Percentiles rank a stretch among this genome's conserved stretches.
Evolutionary conservation across 2,888 invertebrate species (phyloP).

Genomic region (Yponomeuta evonymella): DNA sequence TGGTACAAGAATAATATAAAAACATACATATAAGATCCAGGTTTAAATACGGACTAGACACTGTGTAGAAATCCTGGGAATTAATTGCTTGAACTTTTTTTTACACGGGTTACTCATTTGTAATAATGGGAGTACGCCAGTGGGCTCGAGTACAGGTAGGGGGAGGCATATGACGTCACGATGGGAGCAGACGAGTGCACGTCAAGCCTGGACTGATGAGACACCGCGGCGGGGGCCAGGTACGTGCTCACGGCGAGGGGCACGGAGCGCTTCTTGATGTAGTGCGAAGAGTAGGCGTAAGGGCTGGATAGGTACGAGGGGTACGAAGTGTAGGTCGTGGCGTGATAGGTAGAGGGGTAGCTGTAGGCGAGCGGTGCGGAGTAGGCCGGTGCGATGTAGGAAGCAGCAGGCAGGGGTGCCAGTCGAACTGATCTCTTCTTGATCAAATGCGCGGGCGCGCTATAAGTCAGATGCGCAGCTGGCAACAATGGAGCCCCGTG

Average conservation of each 20-base stretch:
- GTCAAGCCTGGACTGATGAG: conserved; percentile 43
- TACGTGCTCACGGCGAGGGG: conserved; percentile 32
- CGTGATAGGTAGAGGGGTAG: conserved; percentile 31
- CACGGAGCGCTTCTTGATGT: conserved; percentile 51
- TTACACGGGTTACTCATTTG: background rate
- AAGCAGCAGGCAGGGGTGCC: conserved; percentile 25
- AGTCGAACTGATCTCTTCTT: conserved; percentile 44
- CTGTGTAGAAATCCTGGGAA: background rate
- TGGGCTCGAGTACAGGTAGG: conserved; percentile 30
- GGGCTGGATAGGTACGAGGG: conserved; percentile 31
- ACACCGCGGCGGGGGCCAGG: conserved; percentile 40
- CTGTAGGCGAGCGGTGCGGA: conserved; percentile 22
- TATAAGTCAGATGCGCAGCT: conserved; percentile 25
- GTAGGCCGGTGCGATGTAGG: conserved; percentile 36
- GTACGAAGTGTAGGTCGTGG: conserved; percentile 40
- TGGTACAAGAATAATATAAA: background rate
- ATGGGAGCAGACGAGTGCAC: conserved; percentile 35
- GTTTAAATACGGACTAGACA: background rate
- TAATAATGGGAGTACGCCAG: conserved; percentile 22
- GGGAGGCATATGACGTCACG: conserved; percentile 27
- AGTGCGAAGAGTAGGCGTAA: conserved; percentile 32
- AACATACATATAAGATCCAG: conserved; percentile 1
- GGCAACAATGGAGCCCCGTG: background rate
- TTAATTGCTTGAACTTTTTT: conserved; percentile 5
- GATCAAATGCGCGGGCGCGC: conserved; percentile 42